Conservation (phyloP, 2,113 vertebrate genomes). For the Rhea pennata region DNA sequence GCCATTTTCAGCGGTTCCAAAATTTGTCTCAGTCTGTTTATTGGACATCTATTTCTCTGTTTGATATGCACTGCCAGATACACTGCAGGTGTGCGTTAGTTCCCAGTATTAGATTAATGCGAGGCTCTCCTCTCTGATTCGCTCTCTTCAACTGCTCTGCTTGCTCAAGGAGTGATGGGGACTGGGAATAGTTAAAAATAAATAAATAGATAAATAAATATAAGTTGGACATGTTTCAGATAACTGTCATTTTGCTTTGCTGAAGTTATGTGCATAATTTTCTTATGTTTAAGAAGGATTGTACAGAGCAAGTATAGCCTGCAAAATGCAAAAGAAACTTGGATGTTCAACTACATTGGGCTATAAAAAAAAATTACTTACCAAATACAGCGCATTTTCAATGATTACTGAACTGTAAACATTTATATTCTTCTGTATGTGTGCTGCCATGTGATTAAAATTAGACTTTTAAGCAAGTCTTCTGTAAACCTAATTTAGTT, state of each 20-base stretch:
- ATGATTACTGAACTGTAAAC: not conserved
- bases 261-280: not conserved
- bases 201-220: too few relatives aligned
- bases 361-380: not conserved
- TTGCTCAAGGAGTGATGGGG: not conserved
- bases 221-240: not conserved
- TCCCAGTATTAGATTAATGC: not conserved
- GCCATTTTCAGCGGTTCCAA: not conserved
- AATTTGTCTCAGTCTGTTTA: not conserved
- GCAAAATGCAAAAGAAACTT: not conserved
- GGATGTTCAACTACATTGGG: not conserved
- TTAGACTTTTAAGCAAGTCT: fast-evolving
- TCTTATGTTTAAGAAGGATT: not conserved
- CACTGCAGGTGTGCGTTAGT: not conserved
- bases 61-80: not conserved
- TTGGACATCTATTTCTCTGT: not conserved
- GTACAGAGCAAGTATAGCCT: not conserved
- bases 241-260: not conserved
- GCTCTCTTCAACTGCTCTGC: not conserved
- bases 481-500: not conserved
- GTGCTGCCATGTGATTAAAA: not conserved
- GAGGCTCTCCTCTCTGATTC: not conserved
- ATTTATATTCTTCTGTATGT: not conserved
- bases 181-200: not conserved
- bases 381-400: not conserved